phyloP scores from a whole-genome alignment of 2,888 invertebrate genomes.

The Pseudoips prasinana region DNA sequence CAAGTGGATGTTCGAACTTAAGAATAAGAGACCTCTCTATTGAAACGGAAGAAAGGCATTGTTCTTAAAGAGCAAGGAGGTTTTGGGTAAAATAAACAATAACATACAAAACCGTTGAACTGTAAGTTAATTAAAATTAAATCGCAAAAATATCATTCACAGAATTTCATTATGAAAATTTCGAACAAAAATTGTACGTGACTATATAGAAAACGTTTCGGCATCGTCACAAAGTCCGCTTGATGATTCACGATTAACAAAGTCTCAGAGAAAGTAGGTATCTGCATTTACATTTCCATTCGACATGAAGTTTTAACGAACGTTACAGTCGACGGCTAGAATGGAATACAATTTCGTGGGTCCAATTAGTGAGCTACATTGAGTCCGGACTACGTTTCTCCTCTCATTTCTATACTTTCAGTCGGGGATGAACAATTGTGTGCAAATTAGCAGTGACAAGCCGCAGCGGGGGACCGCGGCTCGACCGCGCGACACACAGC shows the following conservation, averaged over 20 bases:
- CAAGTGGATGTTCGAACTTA: too few relatives aligned
- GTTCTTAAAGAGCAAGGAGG: slow-evolving; percentile 8
- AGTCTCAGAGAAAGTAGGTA: slow-evolving; percentile 45
- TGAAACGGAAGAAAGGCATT: slow-evolving; percentile 6
- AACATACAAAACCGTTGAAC: too few relatives aligned
- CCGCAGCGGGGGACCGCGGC: slow-evolving; percentile 53
- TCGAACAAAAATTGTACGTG: too few relatives aligned
- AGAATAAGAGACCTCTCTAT: too few relatives aligned
- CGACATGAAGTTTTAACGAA: slow-evolving; percentile 57
- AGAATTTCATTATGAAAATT: too few relatives aligned
- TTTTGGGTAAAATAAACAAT: slow-evolving; percentile 4
- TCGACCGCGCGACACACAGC: slow-evolving; percentile 47
- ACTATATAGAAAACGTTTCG: slow-evolving; percentile 1
- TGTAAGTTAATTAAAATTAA: too few relatives aligned
- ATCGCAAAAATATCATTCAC: too few relatives aligned
- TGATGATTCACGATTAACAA: slow-evolving; percentile 43
- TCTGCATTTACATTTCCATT: slow-evolving; percentile 51
- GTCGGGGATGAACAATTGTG: slow-evolving; percentile 73
- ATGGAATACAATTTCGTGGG: slow-evolving; percentile 53
- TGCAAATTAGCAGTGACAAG: slow-evolving; percentile 76
- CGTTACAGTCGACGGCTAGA: slow-evolving; percentile 38
- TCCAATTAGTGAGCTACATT: slow-evolving; percentile 67
- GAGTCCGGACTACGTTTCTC: slow-evolving; percentile 59
- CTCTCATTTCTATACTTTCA: slow-evolving; percentile 71
- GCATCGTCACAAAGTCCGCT: slow-evolving; percentile 29